These are phyloP conservation scores for Agrotis segetum DNA, from an alignment of 2,888 invertebrate genomes.

Conservation along the genomic window DNA sequence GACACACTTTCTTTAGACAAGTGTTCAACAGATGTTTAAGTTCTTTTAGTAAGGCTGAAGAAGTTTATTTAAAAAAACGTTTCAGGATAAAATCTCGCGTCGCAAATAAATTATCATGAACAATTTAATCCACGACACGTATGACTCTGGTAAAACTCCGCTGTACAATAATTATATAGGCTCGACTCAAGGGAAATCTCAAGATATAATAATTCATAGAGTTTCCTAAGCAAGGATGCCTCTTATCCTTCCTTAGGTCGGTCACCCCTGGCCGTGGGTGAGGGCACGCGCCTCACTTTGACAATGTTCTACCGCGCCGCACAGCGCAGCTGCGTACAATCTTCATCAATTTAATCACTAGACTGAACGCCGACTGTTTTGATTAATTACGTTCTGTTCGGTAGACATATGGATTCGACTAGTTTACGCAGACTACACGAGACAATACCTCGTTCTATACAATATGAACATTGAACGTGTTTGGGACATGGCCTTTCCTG, in stretches of 20 bases:
- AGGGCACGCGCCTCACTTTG: slow-evolving; percentile 70
- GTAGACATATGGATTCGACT: slow-evolving; percentile 55
- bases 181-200: slow-evolving; percentile 50
- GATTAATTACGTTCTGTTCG: slow-evolving; percentile 72
- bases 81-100: neutral
- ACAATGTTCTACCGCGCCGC: slow-evolving; percentile 66
- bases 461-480: slow-evolving; percentile 9
- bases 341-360: slow-evolving; percentile 75
- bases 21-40: no score
- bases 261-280: slow-evolving; percentile 28
- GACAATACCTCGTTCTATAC: slow-evolving; percentile 41
- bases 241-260: slow-evolving; percentile 51
- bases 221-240: slow-evolving; percentile 27
- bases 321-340: slow-evolving; percentile 71
- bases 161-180: slow-evolving; percentile 33
- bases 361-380: slow-evolving; percentile 70
- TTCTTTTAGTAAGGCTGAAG: no score
- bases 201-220: slow-evolving; percentile 56
- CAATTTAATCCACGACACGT: slow-evolving; percentile 11
- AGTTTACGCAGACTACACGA: slow-evolving; percentile 34
- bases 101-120: no score
- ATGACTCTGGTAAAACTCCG: slow-evolving; percentile 29
- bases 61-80: neutral
- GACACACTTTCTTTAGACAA: no score
- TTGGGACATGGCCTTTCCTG: slow-evolving; percentile 19